Evolutionary conservation across 2,113 vertebrate species (phyloP), one percentile per base, ranked within the genome.

Genomic region (Chamaetylas fuelleborni): DNA sequence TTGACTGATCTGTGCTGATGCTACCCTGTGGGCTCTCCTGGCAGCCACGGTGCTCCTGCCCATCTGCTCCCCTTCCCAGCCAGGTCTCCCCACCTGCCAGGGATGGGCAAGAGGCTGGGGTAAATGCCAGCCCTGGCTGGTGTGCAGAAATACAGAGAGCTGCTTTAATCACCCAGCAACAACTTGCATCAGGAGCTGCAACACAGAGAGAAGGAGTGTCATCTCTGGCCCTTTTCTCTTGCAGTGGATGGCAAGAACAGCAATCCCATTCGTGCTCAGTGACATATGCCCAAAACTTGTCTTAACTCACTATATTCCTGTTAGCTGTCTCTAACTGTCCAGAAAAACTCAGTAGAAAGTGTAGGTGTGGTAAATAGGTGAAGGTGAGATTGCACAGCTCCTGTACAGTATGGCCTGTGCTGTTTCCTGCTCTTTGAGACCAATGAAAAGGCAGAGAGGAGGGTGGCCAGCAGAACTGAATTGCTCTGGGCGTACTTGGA

Each of bases 1-100:
- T 34, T 86, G 61, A 54, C 60, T 29, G 38, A 8, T 57, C 50
- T 17, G 26, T 42, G 20, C 33, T 78, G 54, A 62, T 61, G 29
- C 10, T 45, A 25, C n/a, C 31, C 62, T 23, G 5, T 22, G 56
- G 48, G 42, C 17, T 73, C 31, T 78, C 36, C 67, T 73, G 50
- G 57, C 28, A 65, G 19, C 17, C 16, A 17, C 3, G 0, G 4
- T 0, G 1, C 16, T 23, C 22, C 62, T 76, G 71, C 9, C 71
- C 60, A 78, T 74, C 60, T 74, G 50, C 50, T 93, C n/a, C 54
- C 19, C 40, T 77, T 87, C 40, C 65, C 36, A 86, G 45, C 14
- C 54, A 77, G 48, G 20, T 43, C 8, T 74, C 9, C 38, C 47
- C 61, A 74, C 61, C 47, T 82, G 47, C n/a, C 17, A 23, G 3